These are phyloP conservation scores for Heliconius hewitsoni DNA, from an alignment of 1,140 invertebrate genomes.

Conservation along the genomic window DNA sequence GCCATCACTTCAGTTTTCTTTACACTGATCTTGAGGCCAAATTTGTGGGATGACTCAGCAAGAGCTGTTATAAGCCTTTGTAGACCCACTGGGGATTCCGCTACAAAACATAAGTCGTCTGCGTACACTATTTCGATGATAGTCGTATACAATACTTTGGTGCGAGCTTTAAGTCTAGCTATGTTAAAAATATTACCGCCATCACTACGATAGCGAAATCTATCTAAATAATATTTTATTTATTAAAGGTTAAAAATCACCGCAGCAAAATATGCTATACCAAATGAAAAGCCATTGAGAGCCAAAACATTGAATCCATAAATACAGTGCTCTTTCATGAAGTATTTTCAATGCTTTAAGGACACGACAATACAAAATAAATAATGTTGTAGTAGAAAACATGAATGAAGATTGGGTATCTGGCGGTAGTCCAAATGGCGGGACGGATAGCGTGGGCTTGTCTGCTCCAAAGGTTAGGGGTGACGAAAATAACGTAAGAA, in stretches of 20 bases:
- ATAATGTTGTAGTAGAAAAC: slow-evolving; percentile 50
- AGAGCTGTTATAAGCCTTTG: too few species aligned
- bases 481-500: slow-evolving; percentile 65
- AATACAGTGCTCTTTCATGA: slow-evolving; percentile 11
- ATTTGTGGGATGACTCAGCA: too few species aligned
- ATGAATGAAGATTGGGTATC: slow-evolving; percentile 55
- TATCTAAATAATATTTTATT: too few species aligned
- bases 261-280: background rate
- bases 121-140: too few species aligned
- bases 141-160: too few species aligned
- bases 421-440: slow-evolving; percentile 59
- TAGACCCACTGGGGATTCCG: too few species aligned
- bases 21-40: too few species aligned
- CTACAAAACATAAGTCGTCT: too few species aligned
- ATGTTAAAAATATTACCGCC: too few species aligned
- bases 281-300: slow-evolving; percentile 3
- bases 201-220: too few species aligned
- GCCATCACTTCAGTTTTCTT: too few species aligned
- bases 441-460: slow-evolving; percentile 49
- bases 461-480: slow-evolving; percentile 65
- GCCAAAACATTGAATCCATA: slow-evolving; percentile 5
- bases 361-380: slow-evolving; percentile 36
- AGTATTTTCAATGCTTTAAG: slow-evolving; percentile 19
- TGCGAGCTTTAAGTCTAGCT: too few species aligned
- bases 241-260: background rate